These are phyloP conservation scores for Eufriesea mexicana DNA, from an alignment of 1,140 invertebrate species.

Conservation along the genomic window DNA sequence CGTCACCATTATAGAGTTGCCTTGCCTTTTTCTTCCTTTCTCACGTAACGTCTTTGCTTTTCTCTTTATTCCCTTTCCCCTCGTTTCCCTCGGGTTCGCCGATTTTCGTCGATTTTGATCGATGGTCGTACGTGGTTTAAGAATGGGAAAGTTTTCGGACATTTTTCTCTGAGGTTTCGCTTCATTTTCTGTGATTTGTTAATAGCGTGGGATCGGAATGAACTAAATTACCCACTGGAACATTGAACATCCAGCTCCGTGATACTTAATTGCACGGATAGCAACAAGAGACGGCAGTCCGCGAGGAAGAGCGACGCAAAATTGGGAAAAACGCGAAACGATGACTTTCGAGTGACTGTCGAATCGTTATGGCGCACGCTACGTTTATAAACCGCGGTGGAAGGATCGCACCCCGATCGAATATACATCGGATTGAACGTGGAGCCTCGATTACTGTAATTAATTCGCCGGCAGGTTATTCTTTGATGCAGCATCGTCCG, in stretches of 20 bases:
- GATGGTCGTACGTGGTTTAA: too few species aligned
- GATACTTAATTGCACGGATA: too few species aligned
- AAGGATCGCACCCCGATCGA: neutral
- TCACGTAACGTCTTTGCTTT: neutral
- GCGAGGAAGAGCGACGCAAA: neutral
- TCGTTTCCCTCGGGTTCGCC: too few species aligned
- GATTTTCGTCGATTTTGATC: too few species aligned
- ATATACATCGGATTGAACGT: slow-evolving; percentile 23
- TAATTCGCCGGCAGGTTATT: slow-evolving; percentile 33
- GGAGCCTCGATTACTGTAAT: slow-evolving; percentile 24
- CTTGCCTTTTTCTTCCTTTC: neutral
- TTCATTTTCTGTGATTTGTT: too few species aligned
- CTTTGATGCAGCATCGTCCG: slow-evolving; percentile 1
- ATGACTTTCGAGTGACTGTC: neutral
- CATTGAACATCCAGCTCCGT: neutral
- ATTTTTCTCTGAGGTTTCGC: too few species aligned
- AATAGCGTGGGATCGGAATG: too few species aligned
- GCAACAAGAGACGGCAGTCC: too few species aligned
- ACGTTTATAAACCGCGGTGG: slow-evolving; percentile 9
- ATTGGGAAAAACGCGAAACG: neutral
- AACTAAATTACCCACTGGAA: too few species aligned
- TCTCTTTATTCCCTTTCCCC: too few species aligned
- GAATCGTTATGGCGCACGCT: neutral
- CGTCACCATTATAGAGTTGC: slow-evolving; percentile 24
- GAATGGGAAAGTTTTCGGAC: too few species aligned